Conservation (phyloP, 2,888 invertebrate genomes). For the Agrotis puta region DNA sequence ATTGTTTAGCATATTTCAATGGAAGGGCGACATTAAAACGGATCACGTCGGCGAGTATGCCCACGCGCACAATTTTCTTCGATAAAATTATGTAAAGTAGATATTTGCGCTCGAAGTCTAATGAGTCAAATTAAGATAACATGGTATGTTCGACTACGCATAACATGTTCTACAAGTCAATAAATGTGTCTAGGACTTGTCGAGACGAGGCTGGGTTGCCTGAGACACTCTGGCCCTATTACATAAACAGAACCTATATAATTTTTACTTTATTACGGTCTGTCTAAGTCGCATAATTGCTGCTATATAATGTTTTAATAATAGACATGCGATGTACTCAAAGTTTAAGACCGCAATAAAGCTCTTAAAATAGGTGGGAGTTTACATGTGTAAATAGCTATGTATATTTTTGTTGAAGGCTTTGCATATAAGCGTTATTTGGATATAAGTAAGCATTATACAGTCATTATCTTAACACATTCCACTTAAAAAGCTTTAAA, state of each 20-base stretch:
- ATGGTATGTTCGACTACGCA: slow-evolving; percentile 73
- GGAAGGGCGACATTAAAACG: slow-evolving; percentile 83
- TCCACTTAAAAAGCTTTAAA: slow-evolving; percentile 31
- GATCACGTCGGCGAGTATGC: slow-evolving; percentile 78
- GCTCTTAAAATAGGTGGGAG: slow-evolving; percentile 40
- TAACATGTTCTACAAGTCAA: slow-evolving; percentile 82
- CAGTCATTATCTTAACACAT: slow-evolving; percentile 32
- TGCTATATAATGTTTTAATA: slow-evolving; percentile 50
- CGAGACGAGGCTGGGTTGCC: slow-evolving; percentile 74
- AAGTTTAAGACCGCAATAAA: slow-evolving; percentile 36
- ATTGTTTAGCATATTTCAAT: slow-evolving; percentile 82
- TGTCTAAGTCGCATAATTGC: slow-evolving; percentile 52
- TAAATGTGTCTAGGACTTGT: slow-evolving; percentile 81
- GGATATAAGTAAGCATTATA: slow-evolving; percentile 26
- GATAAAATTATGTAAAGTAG: slow-evolving; percentile 88
- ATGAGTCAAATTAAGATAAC: slow-evolving; percentile 88
- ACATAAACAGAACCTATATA: slow-evolving; percentile 58
- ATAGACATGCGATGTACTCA: slow-evolving; percentile 36
- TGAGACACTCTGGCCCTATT: slow-evolving; percentile 58
- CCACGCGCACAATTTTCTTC: slow-evolving; percentile 87
- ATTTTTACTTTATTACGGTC: slow-evolving; percentile 57
- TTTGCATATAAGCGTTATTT: slow-evolving; percentile 33
- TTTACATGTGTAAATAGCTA: neutral
- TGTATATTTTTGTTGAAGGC: slow-evolving; percentile 14
- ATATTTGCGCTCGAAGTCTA: slow-evolving; percentile 83